Evolutionary conservation across 2,797 vertebrate genomes (phyloP).

Genomic region (Tamandua tetradactyla): DNA sequence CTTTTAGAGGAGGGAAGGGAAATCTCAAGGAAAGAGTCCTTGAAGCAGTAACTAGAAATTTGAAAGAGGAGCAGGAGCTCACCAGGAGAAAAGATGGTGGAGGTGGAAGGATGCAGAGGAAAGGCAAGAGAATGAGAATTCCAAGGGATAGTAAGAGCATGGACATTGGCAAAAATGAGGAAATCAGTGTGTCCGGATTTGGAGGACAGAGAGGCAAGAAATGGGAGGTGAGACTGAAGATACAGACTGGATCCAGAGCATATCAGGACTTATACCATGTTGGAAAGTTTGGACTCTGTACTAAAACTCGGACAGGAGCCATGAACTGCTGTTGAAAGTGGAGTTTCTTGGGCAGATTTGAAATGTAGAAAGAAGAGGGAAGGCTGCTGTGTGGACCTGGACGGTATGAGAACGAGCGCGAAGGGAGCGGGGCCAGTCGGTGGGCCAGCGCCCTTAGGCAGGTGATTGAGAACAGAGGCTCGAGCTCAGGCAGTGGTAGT

Average conservation of each 20-base stretch:
- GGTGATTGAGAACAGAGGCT: background rate
- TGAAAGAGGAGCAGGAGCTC: background rate
- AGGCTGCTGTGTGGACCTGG: background rate
- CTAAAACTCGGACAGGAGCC: background rate
- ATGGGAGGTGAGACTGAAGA: background rate
- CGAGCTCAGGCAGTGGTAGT: background rate
- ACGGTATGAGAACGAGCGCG: background rate
- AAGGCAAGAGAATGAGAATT: background rate
- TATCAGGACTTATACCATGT: background rate
- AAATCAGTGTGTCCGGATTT: background rate
- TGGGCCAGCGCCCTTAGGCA: background rate
- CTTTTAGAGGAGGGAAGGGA: background rate
- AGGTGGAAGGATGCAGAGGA: background rate
- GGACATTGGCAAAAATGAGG: background rate
- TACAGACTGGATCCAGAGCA: background rate
- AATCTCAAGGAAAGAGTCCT: background rate
- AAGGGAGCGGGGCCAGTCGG: background rate
- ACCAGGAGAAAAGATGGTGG: background rate
- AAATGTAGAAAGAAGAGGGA: background rate
- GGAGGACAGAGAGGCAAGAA: background rate
- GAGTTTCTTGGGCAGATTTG: background rate
- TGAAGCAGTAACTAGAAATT: background rate
- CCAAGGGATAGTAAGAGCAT: background rate
- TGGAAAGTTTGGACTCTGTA: background rate
- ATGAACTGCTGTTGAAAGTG: background rate